A percentile compares a stretch with the other conserved stretches of the same genome.
phyloP scores from a whole-genome alignment of 2,113 vertebrate genomes.

The Choloepus hoffmanni region DNA sequence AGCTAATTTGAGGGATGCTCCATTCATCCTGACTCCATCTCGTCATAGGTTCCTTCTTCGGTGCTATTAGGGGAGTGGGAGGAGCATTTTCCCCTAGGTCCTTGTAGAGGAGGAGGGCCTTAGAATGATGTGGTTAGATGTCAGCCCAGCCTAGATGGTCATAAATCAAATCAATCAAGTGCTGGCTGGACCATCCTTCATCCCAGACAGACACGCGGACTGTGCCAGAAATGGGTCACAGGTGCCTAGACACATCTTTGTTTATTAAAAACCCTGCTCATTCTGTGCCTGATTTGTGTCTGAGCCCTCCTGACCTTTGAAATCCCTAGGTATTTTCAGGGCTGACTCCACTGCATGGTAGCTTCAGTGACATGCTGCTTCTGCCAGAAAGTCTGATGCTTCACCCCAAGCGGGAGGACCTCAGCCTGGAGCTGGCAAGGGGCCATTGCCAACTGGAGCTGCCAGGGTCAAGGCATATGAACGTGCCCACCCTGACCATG shows the following conservation, averaged over 20 bases:
- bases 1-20: background rate
- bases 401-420: background rate
- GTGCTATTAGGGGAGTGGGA: background rate
- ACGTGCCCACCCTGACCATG: background rate
- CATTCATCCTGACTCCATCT: background rate
- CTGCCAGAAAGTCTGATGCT: background rate
- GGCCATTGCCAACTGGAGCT: background rate
- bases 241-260: background rate
- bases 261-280: background rate
- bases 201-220: background rate
- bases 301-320: background rate
- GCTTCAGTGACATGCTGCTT: background rate
- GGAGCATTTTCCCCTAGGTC: background rate
- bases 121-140: background rate
- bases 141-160: background rate
- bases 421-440: background rate
- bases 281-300: background rate
- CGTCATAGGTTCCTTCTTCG: background rate
- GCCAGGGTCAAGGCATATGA: background rate
- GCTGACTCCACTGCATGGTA: background rate
- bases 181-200: background rate
- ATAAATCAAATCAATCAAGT: background rate
- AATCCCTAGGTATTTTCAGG: background rate
- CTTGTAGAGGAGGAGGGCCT: background rate
- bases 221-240: background rate